A percentile compares a stretch with the other conserved stretches of the same genome.
These are phyloP conservation scores for Seriola dumerili DNA, from an alignment of 2,113 vertebrate genomes.

Conservation along the genomic window DNA sequence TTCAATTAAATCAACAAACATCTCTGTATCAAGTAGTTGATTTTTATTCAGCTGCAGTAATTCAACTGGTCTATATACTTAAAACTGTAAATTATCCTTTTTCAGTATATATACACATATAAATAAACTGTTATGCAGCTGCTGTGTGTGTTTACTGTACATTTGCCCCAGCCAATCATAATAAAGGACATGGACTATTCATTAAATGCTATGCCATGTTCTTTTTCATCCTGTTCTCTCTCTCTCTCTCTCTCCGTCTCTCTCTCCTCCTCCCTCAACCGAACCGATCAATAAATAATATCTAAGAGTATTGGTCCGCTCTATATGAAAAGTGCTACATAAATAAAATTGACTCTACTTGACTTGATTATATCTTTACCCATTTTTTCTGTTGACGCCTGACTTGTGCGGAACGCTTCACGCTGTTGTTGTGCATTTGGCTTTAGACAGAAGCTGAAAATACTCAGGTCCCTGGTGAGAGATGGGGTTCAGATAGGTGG, in stretches of 20 bases:
- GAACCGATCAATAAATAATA: too few species aligned
- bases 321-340: too few species aligned
- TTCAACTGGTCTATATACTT: not conserved
- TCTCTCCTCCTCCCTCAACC: too few species aligned
- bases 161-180: not conserved
- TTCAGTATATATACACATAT: not conserved
- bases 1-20: not conserved
- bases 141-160: not conserved
- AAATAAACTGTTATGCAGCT: not conserved
- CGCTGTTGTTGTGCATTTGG: slow-evolving; percentile 48
- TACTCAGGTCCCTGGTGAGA: slow-evolving; percentile 25
- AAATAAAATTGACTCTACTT: too few species aligned
- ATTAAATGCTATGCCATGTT: not conserved
- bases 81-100: not conserved
- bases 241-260: too few species aligned
- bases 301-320: too few species aligned
- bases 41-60: not conserved
- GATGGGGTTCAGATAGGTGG: slow-evolving; percentile 21
- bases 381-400: not conserved
- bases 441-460: slow-evolving; percentile 47
- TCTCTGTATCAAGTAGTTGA: not conserved
- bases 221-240: too few species aligned
- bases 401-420: slow-evolving; percentile 16
- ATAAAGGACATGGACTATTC: not conserved
- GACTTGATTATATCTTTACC: not conserved